Evolutionary conservation across 2,113 vertebrate species (phyloP), one percentile per base, ranked within the genome.

Genomic region (Phyllostomus discolor): DNA sequence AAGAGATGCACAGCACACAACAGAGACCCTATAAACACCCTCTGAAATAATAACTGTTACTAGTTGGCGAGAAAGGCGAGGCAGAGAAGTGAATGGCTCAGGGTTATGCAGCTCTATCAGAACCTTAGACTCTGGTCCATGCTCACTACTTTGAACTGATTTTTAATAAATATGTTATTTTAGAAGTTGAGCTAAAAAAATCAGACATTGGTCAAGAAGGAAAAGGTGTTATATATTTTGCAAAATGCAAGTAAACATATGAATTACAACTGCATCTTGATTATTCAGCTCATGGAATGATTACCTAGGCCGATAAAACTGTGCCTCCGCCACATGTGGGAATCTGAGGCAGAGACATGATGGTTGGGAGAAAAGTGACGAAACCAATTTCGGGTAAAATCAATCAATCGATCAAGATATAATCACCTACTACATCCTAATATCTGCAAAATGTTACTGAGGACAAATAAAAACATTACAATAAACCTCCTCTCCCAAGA

Each of bases 401-500:
- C 64, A 89, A 70, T 4, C 24, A 90, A 72, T 70, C 38, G 84
- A 50, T 43, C 14, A 87, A 95, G 87, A 96, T 85, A 92, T 78
- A 90, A 95, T 57, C 38, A 73, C 22, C 26, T 50, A 41, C 70
- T 66, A 50, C 41, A 69, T 64, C 31, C 35, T 57, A 76, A 1
- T 48, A 75, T 88, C 46, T 93, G 7, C 2, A 89, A 95, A 87
- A 90, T 79, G 46, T 41, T 64, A 69, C 24, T 73, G 6, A 94
- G 11, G 54, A 62, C 84, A 95, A 95, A 87, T 24, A 89, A 95
- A 72, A 95, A 67, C 41, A 93, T 46, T 66, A 38, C 7, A 94
- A 41, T 86, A 64, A 50, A 12, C 14, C 84, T 91, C 69, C 35
- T 72, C 33, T 7, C 26, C 38, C 12, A 38, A 88, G n/a, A 72